phyloP scores from a whole-genome alignment of 2,113 vertebrate species.

The Campylomormyrus tamandua region DNA sequence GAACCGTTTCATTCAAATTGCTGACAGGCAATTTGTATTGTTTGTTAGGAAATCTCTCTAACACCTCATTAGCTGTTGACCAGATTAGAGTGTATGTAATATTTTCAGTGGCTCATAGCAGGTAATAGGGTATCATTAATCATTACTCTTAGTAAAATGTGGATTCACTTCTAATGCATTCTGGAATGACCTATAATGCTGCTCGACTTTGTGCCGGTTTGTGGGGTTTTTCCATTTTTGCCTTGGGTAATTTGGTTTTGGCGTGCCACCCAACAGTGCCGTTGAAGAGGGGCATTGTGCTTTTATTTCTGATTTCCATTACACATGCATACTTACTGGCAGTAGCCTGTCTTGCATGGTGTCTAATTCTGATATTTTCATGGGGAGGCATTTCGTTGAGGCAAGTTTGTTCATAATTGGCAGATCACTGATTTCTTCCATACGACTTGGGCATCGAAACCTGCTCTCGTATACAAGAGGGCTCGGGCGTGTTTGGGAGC shows the following conservation, averaged over 20 bases:
- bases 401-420: not conserved
- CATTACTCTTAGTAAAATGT: not conserved
- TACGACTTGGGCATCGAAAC: not conserved
- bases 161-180: not conserved
- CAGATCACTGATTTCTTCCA: not conserved
- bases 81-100: not conserved
- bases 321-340: not conserved
- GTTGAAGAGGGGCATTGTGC: not conserved
- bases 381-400: not conserved
- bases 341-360: not conserved
- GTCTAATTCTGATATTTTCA: not conserved
- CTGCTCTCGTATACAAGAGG: not conserved
- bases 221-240: not conserved
- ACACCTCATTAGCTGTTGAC: not conserved
- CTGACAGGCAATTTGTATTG: slow-evolving; percentile 3
- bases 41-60: not conserved
- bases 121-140: not conserved
- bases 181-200: not conserved
- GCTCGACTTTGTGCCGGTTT: not conserved
- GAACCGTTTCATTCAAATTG: not conserved
- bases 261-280: not conserved
- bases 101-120: not conserved
- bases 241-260: not conserved
- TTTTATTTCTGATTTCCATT: not conserved
- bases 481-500: not conserved